phyloP scores from a whole-genome alignment of 2,888 invertebrate genomes.

The Leucophenga montana region DNA sequence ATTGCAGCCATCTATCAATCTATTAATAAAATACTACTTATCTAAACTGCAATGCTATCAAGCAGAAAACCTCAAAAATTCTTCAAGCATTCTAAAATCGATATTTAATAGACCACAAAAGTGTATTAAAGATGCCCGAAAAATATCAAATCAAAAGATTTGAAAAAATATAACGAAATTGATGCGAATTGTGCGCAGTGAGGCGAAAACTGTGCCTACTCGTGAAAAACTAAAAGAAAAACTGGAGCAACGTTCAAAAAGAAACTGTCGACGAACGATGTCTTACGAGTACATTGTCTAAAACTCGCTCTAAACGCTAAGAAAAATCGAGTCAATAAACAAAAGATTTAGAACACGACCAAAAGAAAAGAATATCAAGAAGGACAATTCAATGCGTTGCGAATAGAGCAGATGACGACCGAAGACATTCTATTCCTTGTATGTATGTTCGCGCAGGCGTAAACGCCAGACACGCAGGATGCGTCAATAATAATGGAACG shows the following conservation, averaged over 20 bases:
- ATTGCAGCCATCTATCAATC: neutral
- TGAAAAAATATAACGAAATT: slow-evolving; percentile 13
- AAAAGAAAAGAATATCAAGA: slow-evolving; percentile 6
- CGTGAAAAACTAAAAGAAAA: neutral
- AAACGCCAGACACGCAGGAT: slow-evolving; percentile 23
- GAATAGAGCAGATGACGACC: slow-evolving; percentile 24
- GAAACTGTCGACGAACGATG: too few relatives aligned
- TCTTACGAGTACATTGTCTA: too few relatives aligned
- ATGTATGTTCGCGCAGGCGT: slow-evolving; percentile 21
- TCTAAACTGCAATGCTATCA: slow-evolving; percentile 13
- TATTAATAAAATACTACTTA: slow-evolving; percentile 1
- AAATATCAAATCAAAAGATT: slow-evolving; percentile 26
- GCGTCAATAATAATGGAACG: slow-evolving; percentile 17
- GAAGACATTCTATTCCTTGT: neutral
- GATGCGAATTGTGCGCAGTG: slow-evolving; percentile 28
- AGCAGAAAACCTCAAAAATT: slow-evolving; percentile 17
- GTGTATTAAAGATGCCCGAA: slow-evolving; percentile 21
- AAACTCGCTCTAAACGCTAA: neutral
- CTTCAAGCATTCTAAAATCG: slow-evolving; percentile 24
- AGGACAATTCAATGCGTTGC: slow-evolving; percentile 20
- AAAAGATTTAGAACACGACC: slow-evolving; percentile 14
- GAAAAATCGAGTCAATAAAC: neutral
- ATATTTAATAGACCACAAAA: slow-evolving; percentile 42
- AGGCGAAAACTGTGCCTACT: slow-evolving; percentile 21
- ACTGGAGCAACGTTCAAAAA: neutral